A percentile compares a stretch with the other conserved stretches of the same genome.
These are phyloP conservation scores for Coracias cyanogaster DNA, from an alignment of 2,797 vertebrate species.

Conservation along the genomic window DNA sequence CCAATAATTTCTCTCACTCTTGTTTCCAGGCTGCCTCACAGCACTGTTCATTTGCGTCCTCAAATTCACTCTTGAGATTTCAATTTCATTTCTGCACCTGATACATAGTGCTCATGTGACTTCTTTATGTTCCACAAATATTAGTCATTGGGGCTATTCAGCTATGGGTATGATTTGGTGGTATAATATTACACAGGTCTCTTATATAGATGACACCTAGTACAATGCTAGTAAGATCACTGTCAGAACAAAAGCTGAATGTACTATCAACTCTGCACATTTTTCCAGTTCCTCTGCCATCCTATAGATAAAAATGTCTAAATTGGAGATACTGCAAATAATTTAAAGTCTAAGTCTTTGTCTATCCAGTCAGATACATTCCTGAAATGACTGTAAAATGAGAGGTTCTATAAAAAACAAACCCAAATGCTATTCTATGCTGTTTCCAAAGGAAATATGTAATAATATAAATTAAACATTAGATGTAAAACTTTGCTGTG, in stretches of 20 bases:
- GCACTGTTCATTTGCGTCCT: not conserved
- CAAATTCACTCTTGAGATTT: not conserved
- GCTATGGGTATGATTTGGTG: not conserved
- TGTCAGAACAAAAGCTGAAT: not conserved
- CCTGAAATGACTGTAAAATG: conserved; percentile 2
- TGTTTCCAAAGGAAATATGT: not conserved
- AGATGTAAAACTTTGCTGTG: not conserved
- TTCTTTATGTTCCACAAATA: not conserved
- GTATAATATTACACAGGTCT: not conserved
- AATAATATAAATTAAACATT: not conserved
- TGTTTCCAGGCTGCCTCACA: not conserved
- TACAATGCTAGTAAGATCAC: not conserved
- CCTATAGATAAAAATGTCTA: not conserved
- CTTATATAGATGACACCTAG: not conserved
- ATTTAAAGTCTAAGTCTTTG: not conserved
- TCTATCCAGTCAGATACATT: not conserved
- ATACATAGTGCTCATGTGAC: not conserved
- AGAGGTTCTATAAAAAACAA: not conserved
- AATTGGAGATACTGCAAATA: not conserved
- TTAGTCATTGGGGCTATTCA: not conserved
- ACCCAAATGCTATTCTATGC: not conserved
- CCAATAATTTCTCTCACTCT: not conserved
- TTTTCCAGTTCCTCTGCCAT: not conserved
- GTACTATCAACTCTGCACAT: not conserved
- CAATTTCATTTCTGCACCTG: not conserved